Evolutionary conservation across 92 coral and sea anemone genomes (phyloP), one percentile per base, ranked within the genome.

Genomic region (Scolanthus callimorphus): DNA sequence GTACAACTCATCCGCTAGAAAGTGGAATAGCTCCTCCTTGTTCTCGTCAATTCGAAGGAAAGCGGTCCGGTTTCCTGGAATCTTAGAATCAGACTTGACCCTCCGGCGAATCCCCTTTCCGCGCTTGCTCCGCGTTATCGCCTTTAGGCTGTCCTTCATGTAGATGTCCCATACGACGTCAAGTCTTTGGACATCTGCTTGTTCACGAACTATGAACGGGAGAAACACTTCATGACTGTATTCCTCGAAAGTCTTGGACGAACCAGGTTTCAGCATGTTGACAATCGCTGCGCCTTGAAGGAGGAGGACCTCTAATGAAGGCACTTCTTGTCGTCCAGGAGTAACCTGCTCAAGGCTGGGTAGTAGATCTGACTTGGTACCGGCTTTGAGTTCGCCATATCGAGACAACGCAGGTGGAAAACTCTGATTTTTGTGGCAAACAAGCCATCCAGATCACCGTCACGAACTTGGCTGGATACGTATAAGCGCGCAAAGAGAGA

Each of bases 241-340:
- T 48, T 81, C 88, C 29, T 81, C 53, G 30, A 86, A 85, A 39
- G 76, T 86, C 76, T 28, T 71, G 2, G 71, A 71, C 22, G 81
- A 22, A 23, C 88, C 84, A 51, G 88, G 95, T 58, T 66, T 81
- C 29, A 76, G 67, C 84, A 80, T 85, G 52, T 86, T 81, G 0
- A 81, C 87, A 11, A 71, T 70, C 0, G 84, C 84, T 20, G 95
- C 85, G 34, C 85, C 88, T 20, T 76, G 84, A 2, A 81, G 50
- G 22, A 81, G 23, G 20, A 86, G n/a, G 3, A 44, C 71, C 12
- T 80, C 85, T 15, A 81, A 81, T 1, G 67, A 24, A 41, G 76
- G 84, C 13, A 15, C 37, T 76, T 70, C 51, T 25, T 70, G 62
- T 78, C 54, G 81, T 39, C 12, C 76, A 39, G 71, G 65, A 44